Conservation (phyloP, 1,140 invertebrate species). For the Cyrtorhinus lividipennis region DNA sequence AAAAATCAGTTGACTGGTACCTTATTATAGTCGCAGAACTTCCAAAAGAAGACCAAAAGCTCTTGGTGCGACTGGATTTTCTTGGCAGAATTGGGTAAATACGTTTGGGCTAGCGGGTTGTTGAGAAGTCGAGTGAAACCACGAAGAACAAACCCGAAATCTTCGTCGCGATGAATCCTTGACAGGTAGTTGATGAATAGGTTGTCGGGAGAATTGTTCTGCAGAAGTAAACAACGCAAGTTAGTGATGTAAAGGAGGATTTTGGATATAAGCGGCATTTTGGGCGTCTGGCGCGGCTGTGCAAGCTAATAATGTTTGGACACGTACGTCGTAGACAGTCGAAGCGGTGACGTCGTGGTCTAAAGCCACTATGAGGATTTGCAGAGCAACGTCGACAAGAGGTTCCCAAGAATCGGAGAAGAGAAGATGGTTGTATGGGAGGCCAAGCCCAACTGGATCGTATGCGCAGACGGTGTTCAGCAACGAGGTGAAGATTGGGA, state of each 20-base stretch:
- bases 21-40: constrained; percentile 99
- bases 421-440: constrained; percentile 96
- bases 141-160: constrained; percentile 90
- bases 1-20: constrained; percentile 35
- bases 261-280: neutral
- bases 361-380: constrained; percentile 88
- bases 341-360: constrained; percentile 60
- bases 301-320: neutral
- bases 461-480: constrained; percentile 95
- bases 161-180: constrained; percentile 96
- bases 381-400: constrained; percentile 86
- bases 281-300: neutral
- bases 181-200: constrained; percentile 98
- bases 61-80: constrained; percentile 97
- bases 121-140: constrained; percentile 92
- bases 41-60: constrained; percentile 96
- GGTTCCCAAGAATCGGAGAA: constrained; percentile 92
- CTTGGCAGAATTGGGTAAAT: constrained; percentile 94
- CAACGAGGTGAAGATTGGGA: constrained; percentile 95
- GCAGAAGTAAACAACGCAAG: too few species aligned
- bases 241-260: too few species aligned
- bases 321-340: constrained; percentile 34
- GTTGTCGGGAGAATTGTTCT: constrained; percentile 63
- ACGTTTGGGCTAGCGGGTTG: constrained; percentile 93
- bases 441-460: constrained; percentile 89